Conservation (phyloP, 1,140 invertebrate species). For the Caenorhabditis tropicalis region DNA sequence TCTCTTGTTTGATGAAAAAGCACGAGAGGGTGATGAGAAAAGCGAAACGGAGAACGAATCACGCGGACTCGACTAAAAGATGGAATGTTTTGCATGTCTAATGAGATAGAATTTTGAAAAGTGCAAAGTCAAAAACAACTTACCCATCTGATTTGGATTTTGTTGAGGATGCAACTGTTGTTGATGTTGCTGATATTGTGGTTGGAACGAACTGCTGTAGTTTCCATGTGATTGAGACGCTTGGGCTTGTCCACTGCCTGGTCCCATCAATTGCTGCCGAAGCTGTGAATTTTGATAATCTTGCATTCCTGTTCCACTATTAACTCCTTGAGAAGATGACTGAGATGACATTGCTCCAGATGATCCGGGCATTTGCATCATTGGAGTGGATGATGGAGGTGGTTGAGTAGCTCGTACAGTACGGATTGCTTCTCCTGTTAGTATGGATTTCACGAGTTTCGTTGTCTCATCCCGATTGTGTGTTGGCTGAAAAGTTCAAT, state of each 20-base stretch:
- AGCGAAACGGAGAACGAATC: too few relatives aligned
- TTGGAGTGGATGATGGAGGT: background rate
- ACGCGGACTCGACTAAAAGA: too few relatives aligned
- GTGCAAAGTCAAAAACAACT: background rate
- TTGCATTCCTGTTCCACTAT: background rate
- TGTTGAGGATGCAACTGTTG: background rate
- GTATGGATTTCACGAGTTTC: slow-evolving; percentile 35
- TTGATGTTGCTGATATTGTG: background rate
- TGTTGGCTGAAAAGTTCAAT: slow-evolving; percentile 48
- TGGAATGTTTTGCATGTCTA: too few relatives aligned
- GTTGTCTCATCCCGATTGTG: slow-evolving; percentile 6
- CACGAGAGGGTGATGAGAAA: background rate
- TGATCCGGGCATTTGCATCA: background rate
- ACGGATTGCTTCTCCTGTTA: slow-evolving; percentile 43
- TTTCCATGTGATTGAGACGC: background rate
- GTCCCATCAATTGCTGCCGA: slow-evolving; percentile 32
- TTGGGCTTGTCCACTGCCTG: background rate
- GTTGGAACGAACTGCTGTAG: background rate
- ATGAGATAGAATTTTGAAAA: background rate
- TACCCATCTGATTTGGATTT: background rate
- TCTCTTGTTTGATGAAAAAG: background rate
- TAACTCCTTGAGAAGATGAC: background rate
- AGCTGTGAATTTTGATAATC: background rate
- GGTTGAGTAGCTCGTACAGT: background rate
- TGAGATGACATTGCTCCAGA: background rate